Evolutionary conservation across 2,113 vertebrate genomes (phyloP).

Genomic region (Grantiella picta): DNA sequence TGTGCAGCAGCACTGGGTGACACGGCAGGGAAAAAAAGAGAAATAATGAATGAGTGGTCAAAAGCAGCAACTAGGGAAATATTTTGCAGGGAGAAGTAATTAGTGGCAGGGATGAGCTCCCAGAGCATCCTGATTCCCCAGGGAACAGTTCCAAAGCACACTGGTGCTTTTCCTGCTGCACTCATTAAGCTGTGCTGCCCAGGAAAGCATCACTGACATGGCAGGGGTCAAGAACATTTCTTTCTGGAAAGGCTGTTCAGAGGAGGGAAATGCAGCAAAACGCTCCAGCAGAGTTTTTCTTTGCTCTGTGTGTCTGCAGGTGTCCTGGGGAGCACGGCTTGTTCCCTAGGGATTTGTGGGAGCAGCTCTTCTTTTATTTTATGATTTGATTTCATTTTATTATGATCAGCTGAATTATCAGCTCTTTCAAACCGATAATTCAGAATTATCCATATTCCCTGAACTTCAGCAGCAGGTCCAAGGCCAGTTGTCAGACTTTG

Average conservation of each 20-base stretch:
- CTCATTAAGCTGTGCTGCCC: neutral
- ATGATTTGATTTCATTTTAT: too few species aligned
- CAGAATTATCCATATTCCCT: neutral
- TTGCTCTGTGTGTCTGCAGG: neutral
- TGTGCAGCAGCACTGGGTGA: neutral
- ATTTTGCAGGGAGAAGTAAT: neutral
- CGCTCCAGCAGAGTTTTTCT: neutral
- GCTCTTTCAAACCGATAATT: too few species aligned
- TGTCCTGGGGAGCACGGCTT: neutral
- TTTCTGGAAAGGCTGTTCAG: neutral
- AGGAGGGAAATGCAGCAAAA: neutral
- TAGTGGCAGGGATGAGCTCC: neutral
- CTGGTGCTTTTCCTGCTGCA: neutral
- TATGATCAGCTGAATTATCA: too few species aligned
- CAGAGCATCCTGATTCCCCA: neutral
- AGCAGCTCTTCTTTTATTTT: neutral
- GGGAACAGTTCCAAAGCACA: neutral
- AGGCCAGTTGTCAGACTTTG: neutral
- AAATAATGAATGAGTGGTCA: neutral
- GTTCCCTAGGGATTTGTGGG: fast-evolving
- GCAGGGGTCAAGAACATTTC: neutral
- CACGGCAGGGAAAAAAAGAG: neutral
- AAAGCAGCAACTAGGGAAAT: neutral
- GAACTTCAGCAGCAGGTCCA: fast-evolving
- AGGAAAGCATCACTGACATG: neutral